Base-by-base conservation (phyloP, 2,797 vertebrate genomes). In the Trachurus trachurus region DNA sequence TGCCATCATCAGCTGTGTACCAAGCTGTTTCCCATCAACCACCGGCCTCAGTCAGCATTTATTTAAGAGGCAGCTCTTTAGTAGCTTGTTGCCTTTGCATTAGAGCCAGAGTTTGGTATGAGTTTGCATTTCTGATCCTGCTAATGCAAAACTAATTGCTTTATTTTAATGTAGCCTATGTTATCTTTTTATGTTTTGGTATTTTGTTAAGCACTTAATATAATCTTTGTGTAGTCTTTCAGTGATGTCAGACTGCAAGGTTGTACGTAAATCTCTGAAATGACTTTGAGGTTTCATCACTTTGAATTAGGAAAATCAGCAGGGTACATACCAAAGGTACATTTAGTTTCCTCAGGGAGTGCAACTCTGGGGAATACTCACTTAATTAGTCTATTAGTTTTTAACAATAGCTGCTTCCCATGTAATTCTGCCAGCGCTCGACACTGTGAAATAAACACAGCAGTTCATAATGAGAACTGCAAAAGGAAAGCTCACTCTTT, bases 381-480 rank as follows among this genome's bases (percentile, higher is more conserved):
- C 21, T 26, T 53, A 15, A 53, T 53, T 52, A 12, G 11, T 52
- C 21, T 21, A 4, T 22, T 52, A 11, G n/a, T 21, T 50, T 21
- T 50, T 58, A 26, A 12, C 26, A 42, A 26, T 37, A 21, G 39
- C 17, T 54, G n/a, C 16, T 21, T 44, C 37, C 40, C 13, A 42
- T 54, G n/a, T 60, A 47, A 8, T 49, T 22, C 34, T 22, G 22
- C 45, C 16, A 31, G 19, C 26, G 21, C 8, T 21, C 19, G 7
- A 6, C 2, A 1, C 29, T 19, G 31, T 34, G 31, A 34, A 34
- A 34, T 34, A 34, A 34, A 34, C 31, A 34, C 31, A 34, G 31
- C 31, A 6, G 31, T 34, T 34, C 31, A 34, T 73, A 78, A 88
- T 79, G 81, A 80, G 53, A 84, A 86, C 1, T 16, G 58, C 42